Percentiles rank a stretch among this genome's conserved stretches.
Evolutionary conservation across 2,888 invertebrate species (phyloP).

Genomic region (Chalcis sispes): DNA sequence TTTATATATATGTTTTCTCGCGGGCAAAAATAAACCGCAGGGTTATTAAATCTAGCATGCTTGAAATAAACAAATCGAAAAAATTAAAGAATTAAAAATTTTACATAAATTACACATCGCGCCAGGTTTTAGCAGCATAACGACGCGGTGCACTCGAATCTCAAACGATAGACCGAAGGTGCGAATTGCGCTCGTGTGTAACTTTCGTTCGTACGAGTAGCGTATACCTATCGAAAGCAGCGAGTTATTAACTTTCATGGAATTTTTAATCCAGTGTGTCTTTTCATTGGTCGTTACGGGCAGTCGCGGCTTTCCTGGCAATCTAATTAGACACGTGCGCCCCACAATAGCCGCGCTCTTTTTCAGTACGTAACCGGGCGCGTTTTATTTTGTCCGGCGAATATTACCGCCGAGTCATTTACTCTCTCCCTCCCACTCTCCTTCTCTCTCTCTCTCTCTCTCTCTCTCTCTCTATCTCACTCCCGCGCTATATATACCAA

Average conservation of each 20-base stretch:
- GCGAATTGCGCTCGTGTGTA: background rate
- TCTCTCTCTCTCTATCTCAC: constrained; percentile 12
- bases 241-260: constrained; percentile 48
- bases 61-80: no score
- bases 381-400: constrained; percentile 18
- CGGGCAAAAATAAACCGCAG: no score
- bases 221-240: background rate
- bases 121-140: no score
- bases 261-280: constrained; percentile 35
- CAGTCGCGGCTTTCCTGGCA: background rate
- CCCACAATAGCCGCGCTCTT: constrained; percentile 32
- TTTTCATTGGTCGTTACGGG: constrained; percentile 42
- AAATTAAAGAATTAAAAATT: constrained; percentile 22
- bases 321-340: constrained; percentile 54
- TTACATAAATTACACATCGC: constrained; percentile 38
- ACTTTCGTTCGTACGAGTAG: background rate
- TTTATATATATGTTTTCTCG: no score
- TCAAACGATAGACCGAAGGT: background rate
- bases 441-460: background rate
- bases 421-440: background rate
- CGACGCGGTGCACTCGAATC: background rate
- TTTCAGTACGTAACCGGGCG: constrained; percentile 24
- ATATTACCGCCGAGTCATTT: constrained; percentile 43
- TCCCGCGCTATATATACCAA: no score
- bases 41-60: no score